Evolutionary conservation across 35 echinoderm and acorn worm genomes (phyloP).

Genomic region (Ophiothrix spiculata): DNA sequence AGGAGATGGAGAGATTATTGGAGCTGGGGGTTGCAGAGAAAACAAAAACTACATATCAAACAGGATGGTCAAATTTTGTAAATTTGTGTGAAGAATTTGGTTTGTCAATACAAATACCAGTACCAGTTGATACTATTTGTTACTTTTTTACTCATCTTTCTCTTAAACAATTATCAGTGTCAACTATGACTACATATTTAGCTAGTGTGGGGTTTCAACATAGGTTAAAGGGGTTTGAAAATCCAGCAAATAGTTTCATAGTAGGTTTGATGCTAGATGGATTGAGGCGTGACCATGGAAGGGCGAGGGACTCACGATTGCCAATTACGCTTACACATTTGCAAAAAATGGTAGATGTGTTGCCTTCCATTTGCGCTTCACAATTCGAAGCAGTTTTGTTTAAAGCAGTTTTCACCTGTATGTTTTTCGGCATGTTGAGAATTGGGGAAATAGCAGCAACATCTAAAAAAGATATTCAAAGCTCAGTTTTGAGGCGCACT

Average conservation of each 20-base stretch:
- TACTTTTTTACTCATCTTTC: neutral
- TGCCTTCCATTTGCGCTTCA: neutral
- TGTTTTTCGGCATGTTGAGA: slow-evolving; percentile 1
- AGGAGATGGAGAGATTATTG: neutral
- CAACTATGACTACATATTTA: slow-evolving; percentile 26
- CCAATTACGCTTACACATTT: slow-evolving; percentile 7
- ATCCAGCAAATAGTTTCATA: slow-evolving; percentile 18
- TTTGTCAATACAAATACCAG: neutral
- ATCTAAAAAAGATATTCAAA: neutral
- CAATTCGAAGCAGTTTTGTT: neutral
- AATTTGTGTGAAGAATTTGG: neutral
- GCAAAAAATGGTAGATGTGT: neutral
- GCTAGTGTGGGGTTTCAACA: slow-evolving; percentile 17
- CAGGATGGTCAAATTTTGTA: neutral
- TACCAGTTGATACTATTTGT: neutral
- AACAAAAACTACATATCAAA: neutral
- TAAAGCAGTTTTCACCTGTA: neutral
- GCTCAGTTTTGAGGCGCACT: neutral
- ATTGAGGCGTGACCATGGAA: neutral
- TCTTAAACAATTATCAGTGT: neutral
- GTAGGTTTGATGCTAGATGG: slow-evolving; percentile 13
- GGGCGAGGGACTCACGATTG: neutral
- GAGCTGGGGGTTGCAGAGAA: neutral
- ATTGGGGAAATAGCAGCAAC: slow-evolving; percentile 1
- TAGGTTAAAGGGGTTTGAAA: neutral